Conservation (phyloP, 2,797 vertebrate species). For the Calcarius lapponicus region DNA sequence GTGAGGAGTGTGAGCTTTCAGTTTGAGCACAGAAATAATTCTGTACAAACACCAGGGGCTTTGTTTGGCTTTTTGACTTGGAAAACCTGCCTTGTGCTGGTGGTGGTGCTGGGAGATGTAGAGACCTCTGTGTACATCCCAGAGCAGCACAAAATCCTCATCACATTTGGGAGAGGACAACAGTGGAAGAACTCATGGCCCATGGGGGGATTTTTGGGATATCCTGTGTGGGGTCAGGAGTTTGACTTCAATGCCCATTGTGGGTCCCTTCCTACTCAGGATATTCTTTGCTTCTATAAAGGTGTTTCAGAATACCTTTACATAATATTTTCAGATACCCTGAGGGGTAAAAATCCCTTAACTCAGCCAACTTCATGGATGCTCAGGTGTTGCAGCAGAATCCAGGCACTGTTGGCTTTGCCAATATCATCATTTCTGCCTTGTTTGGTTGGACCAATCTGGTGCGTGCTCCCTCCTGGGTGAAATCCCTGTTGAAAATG, state of each 20-base stretch:
- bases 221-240: not conserved
- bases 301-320: not conserved
- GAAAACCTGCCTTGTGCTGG: not conserved
- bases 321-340: too few relatives aligned
- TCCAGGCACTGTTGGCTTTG: not conserved
- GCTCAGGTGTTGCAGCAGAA: not conserved
- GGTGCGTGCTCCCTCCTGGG: not conserved
- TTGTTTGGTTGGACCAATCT: not conserved
- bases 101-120: not conserved
- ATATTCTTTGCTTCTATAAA: not conserved
- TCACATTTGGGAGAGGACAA: not conserved
- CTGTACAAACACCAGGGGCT: accelerated
- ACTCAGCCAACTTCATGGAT: not conserved
- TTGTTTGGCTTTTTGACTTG: not conserved
- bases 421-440: not conserved
- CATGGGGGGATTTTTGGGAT: not conserved
- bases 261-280: not conserved
- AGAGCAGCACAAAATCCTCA: not conserved
- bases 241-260: accelerated
- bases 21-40: not conserved
- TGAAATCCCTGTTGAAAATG: not conserved
- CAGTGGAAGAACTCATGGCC: not conserved
- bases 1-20: not conserved
- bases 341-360: not conserved
- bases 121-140: not conserved